A percentile compares a stretch with the other conserved stretches of the same genome.
Conservation (phyloP, 2,888 invertebrate genomes). For the Leucoptera coffeella region DNA sequence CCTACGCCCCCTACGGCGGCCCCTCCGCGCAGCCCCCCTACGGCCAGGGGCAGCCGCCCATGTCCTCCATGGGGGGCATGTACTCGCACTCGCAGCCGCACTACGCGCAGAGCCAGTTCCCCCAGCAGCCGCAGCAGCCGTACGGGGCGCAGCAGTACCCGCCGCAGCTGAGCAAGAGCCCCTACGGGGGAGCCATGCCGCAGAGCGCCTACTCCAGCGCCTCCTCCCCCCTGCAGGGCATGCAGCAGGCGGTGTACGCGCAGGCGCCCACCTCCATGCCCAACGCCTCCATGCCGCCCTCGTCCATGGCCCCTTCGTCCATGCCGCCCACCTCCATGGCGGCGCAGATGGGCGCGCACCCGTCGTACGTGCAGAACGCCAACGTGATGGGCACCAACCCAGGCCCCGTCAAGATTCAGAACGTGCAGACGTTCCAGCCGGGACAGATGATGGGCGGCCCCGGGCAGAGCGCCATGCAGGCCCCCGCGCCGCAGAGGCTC, state of each 20-base stretch:
- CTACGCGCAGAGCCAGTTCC: background rate
- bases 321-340: constrained; percentile 29
- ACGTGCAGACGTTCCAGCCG: constrained; percentile 34
- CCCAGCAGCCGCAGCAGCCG: constrained; percentile 15
- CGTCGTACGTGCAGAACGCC: too few relatives aligned
- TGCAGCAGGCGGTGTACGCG: constrained; percentile 40
- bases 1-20: constrained; percentile 32
- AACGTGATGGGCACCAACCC: constrained; percentile 5
- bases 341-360: constrained; percentile 10
- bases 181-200: constrained; percentile 20
- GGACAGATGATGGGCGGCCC: constrained; percentile 16
- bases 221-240: constrained; percentile 29
- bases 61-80: constrained; percentile 24
- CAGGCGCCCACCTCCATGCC: constrained; percentile 14
- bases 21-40: constrained; percentile 42
- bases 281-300: constrained; percentile 13
- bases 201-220: constrained; percentile 19
- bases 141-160: constrained; percentile 27
- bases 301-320: constrained; percentile 19
- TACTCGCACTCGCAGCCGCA: constrained; percentile 15
- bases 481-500: constrained; percentile 28
- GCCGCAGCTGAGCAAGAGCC: constrained; percentile 18
- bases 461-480: constrained; percentile 11
- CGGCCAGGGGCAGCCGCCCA: constrained; percentile 12
- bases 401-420: constrained; percentile 29